phyloP scores from a whole-genome alignment of 2,113 vertebrate species.

The Phoenicopterus ruber region DNA sequence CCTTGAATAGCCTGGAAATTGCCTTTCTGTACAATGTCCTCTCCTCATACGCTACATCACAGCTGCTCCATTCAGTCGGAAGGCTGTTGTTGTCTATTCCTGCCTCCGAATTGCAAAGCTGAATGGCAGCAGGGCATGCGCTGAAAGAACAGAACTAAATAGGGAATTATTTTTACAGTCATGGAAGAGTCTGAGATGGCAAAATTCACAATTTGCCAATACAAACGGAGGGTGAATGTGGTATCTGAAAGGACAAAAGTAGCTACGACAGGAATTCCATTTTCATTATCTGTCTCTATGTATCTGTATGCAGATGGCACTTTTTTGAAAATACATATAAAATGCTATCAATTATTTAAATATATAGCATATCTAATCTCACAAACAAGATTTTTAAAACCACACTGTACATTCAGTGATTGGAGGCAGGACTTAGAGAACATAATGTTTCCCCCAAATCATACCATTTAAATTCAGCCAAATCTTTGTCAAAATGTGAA shows the following conservation, averaged over 20 bases:
- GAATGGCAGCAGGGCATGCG: fast-evolving
- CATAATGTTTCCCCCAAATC: background rate
- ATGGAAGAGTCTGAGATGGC: background rate
- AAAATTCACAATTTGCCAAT: background rate
- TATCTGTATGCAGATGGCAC: background rate
- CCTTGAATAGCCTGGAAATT: background rate
- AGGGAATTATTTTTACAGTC: background rate
- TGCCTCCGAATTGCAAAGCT: background rate
- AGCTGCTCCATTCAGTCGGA: background rate
- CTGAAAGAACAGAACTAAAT: background rate
- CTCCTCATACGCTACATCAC: background rate
- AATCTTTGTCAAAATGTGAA: background rate
- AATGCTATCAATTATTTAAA: background rate
- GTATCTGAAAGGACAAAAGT: background rate
- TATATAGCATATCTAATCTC: background rate
- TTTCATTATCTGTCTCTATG: background rate
- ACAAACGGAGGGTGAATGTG: background rate
- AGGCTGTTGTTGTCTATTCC: background rate
- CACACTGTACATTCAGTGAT: background rate
- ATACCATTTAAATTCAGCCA: background rate
- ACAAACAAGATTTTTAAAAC: background rate
- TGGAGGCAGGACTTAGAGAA: background rate
- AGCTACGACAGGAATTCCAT: background rate
- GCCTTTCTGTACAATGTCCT: background rate
- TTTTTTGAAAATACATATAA: background rate